Conservation (phyloP, 2,888 invertebrate species). For the Drosophila prostipennis region DNA sequence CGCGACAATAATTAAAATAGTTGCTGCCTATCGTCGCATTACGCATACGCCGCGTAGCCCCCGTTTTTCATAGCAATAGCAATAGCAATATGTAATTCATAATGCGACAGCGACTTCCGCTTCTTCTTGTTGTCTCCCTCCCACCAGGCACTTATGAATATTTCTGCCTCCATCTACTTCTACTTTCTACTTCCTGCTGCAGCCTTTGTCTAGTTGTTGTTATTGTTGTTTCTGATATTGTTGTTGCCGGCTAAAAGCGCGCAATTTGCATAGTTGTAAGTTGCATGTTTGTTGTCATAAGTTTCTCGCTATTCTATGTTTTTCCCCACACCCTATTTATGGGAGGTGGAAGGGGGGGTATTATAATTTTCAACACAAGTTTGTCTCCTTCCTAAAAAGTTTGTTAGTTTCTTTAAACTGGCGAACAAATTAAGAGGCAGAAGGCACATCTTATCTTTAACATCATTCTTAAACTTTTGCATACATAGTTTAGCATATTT, state of each 20-base stretch:
- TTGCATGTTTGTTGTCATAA: slow-evolving; percentile 66
- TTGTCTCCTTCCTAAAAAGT: slow-evolving; percentile 4
- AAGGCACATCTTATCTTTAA: background rate
- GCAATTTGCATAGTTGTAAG: slow-evolving; percentile 75
- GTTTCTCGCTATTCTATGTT: slow-evolving; percentile 31
- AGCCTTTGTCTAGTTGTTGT: background rate
- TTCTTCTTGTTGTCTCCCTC: slow-evolving; percentile 17
- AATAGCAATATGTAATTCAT: slow-evolving; percentile 65
- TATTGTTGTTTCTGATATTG: slow-evolving; percentile 30
- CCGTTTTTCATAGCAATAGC: slow-evolving; percentile 18
- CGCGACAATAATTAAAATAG: slow-evolving; percentile 66
- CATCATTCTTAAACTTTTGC: background rate
- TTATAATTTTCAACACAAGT: slow-evolving; percentile 8
- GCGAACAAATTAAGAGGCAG: background rate
- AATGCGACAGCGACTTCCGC: slow-evolving; percentile 75
- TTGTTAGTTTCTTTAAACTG: slow-evolving; percentile 3
- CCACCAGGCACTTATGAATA: slow-evolving; percentile 71
- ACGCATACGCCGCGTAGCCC: slow-evolving; percentile 60
- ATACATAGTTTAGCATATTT: background rate
- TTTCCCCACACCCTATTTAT: background rate
- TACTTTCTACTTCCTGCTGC: background rate
- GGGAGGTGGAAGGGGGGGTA: background rate
- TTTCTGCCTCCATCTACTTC: slow-evolving; percentile 17
- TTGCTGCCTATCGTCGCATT: slow-evolving; percentile 75
- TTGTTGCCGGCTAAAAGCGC: slow-evolving; percentile 70